Evolutionary conservation across 2,888 invertebrate species (phyloP), one percentile per base, ranked within the genome.

Genomic region (Drosophila leonis): DNA sequence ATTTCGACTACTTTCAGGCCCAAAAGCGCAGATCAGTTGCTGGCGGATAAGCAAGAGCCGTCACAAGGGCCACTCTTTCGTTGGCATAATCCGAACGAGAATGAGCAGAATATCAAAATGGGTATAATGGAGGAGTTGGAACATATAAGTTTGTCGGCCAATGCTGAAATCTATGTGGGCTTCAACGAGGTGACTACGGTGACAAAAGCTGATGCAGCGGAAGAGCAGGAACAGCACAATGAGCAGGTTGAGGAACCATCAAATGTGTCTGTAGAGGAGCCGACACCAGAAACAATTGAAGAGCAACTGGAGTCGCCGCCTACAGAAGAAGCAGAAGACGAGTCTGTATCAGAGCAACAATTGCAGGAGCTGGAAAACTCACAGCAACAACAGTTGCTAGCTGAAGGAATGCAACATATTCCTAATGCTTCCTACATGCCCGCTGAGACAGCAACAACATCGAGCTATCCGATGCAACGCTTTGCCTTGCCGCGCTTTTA

Each of bases 11-110:
- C 0, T 55, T 49, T 6, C 29, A 75, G 80, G 0, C 20, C 12
- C 0, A 7, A 8, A 10, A n/a, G 31, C 1, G 33, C 37, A 9
- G 24, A 39, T 15, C 37, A 59, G 39, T 7, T 46, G 48, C 9
- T 44, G 18, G 10, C 18, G 12, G 29, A 33, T 0, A 15, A 10
- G 2, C 33, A 54, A 10, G 46, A 63, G 7, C 65, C 31, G 12
- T 44, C 55, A 2, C 52, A 67, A 20, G 52, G 65, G 18, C 48
- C 65, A 13, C n/a, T 54, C 2, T 62, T 80, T 29, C 70, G 72
- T 8, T 83, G 88, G 88, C 83, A 90, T 29, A 62, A 67, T 44
- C 88, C 88, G 1, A 24, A 70, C 18, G 33, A 4, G 10, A 51
- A 9, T 9, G 59, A 61, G 5, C 10, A 20, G 2, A 44, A 46